A percentile compares a stretch with the other conserved stretches of the same genome.
These are phyloP conservation scores for Macrophya annulata DNA, from an alignment of 2,888 invertebrate genomes.

Conservation along the genomic window DNA sequence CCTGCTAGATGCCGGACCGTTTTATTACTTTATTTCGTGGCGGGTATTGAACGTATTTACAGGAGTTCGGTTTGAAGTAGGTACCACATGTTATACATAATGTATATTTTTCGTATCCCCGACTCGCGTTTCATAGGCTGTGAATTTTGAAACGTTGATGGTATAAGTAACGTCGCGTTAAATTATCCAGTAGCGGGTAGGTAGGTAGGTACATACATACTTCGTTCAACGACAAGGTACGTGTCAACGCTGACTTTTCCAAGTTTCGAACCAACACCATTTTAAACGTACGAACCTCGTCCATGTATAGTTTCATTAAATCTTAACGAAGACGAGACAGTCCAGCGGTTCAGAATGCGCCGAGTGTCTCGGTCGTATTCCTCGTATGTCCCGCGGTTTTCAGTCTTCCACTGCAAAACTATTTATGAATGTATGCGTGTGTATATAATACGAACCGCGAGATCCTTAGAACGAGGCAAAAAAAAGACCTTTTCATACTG, in stretches of 20 bases:
- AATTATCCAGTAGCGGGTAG: slow-evolving; percentile 47
- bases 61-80: slow-evolving; percentile 28
- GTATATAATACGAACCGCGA: neutral
- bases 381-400: slow-evolving; percentile 25
- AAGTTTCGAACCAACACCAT: neutral
- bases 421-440: neutral
- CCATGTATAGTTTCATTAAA: slow-evolving; percentile 42
- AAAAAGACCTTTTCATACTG: slow-evolving; percentile 19
- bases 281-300: neutral
- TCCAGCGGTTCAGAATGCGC: slow-evolving; percentile 37
- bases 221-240: slow-evolving; percentile 20
- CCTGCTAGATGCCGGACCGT: slow-evolving; percentile 18
- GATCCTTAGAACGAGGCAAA: neutral
- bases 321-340: slow-evolving; percentile 49
- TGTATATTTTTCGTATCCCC: neutral
- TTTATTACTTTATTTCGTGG: slow-evolving; percentile 36
- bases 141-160: slow-evolving; percentile 43
- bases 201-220: slow-evolving; percentile 15
- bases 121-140: slow-evolving; percentile 25
- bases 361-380: slow-evolving; percentile 28
- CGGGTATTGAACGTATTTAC: slow-evolving; percentile 49
- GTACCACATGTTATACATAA: slow-evolving; percentile 27
- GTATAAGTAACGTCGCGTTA: slow-evolving; percentile 25
- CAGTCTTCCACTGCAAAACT: neutral
- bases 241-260: slow-evolving; percentile 21